Evolutionary conservation across 2,888 invertebrate genomes (phyloP), one percentile per base, ranked within the genome.

Genomic region (Melipona bicolor): DNA sequence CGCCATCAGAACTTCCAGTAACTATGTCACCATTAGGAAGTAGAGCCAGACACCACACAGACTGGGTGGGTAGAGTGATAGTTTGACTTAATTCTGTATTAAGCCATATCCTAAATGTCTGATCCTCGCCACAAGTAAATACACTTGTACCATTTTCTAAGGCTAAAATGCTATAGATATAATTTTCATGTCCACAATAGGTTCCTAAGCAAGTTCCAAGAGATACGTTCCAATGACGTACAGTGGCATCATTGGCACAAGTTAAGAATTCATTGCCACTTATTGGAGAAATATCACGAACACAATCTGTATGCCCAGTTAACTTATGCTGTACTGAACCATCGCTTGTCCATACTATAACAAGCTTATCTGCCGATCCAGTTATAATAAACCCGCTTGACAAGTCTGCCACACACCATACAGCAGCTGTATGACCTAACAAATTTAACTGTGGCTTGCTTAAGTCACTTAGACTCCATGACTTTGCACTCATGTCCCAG

Each of bases 301-400:
- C 98, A 95, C 99, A 99, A 93, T 99, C 99, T 2, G 97, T 97
- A 94, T 99, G 99, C 9, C 99, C 98, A 96, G 93, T 65, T 94
- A 95, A 84, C 80, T 92, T 93, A 24, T 93, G 93, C 24, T 90
- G 78, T 27, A 92, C 21, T 2, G 83, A 69, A 13, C 98, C 98
- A 89, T 96, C 95, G 76, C 95, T 95, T 87, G 95, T 96, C 99
- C 99, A 99, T 49, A 98, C 94, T 89, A 97, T 97, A 77, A 99
- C 97, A 17, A 96, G 96, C 95, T 98, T 98, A 95, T 99, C 99
- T 24, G 99, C 99, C 0, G 98, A 98, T 0, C 97, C 99, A 21
- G 99, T 99, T 1, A 98, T 96, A 88, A 97, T 96, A 50, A 95
- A 95, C 2, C 95, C 95, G 84, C 95, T 96, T 36, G 95, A 84